Evolutionary conservation across 1,140 invertebrate genomes (phyloP), one percentile per base, ranked within the genome.

Genomic region (Drosophila repletoides): DNA sequence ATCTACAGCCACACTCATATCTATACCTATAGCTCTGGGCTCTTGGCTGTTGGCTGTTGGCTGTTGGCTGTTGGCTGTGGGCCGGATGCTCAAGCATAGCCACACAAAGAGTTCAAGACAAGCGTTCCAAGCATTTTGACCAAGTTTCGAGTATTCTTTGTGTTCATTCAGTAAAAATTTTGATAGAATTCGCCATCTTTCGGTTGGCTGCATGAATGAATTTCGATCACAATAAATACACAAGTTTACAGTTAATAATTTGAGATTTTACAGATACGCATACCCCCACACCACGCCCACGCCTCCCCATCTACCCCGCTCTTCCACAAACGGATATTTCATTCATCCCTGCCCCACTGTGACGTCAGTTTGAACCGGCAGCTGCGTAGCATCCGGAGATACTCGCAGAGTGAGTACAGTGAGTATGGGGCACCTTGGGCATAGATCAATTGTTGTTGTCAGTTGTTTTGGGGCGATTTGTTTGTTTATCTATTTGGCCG

Each of bases 391-490:
- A 67, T 60, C 41, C 40, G 53, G 17, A 28, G 26, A n/a, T n/a
- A n/a, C n/a, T n/a, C n/a, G n/a, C n/a, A n/a, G n/a, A n/a, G n/a
- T n/a, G n/a, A n/a, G n/a, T n/a, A n/a, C 26, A 43, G 31, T 24
- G 52, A 56, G 26, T 33, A 41, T 46, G 14, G 45, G 10, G 24
- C 7, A 41, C 40, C 28, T 46, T 7, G 5, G 53, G 72, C 74
- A 84, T 70, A 76, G 79, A 84, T 84, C 80, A 86, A 75, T 79
- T 80, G 72, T 75, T 79, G 56, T 60, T 79, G 66, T 86, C 80
- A 75, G 80, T 74, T 41, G 31, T n/a, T 49, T 34, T 10, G 2
- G 31, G 5, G 24, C 67, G 61, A 68, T 84, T 84, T 84, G 79
- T 80, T 86, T 86, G 68, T 86, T 86, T 86, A 86, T 79, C 69